Base-by-base conservation (phyloP, 2,797 vertebrate genomes). In the Gephyroberyx darwinii region DNA sequence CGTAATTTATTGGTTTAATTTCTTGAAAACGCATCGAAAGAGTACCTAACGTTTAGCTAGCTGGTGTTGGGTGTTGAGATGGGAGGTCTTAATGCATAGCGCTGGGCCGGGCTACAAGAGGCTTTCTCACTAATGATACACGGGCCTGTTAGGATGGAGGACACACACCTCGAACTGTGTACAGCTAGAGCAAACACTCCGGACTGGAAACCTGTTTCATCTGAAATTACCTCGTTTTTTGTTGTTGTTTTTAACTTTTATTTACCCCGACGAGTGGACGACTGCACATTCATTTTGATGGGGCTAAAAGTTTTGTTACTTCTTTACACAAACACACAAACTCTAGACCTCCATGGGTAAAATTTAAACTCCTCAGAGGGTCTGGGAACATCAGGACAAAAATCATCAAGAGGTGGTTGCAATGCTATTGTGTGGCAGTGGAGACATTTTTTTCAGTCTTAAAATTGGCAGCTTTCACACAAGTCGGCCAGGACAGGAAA, bases 51-150 rank as follows among this genome's bases (percentile, higher is more conserved):
- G 56, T 22, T 65, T 63, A n/a, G 86, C 77, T 89, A 83, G 86
- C 88, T 80, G 54, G 81, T 66, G 75, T 74, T 50, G 33, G 37
- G 71, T 54, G 75, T 48, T 16, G 69, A 48, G 66, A 77, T 78
- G 83, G 43, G 35, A 64, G 54, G 56, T 54, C 53, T 54, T 47
- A 47, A 47, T 41, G 9, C 20, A 20, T 10, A 22, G 22, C 20
- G 20, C 51, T 52, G 53, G 88, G 88, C 78, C 78, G 82, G 75
- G 77, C 87, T 85, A 82, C 83, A 62, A 19, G 66, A 65, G 52
- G 78, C 74, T 86, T 66, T 75, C 70, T 69, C 60, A 35, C 30
- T 8, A 31, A 30, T 54, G 53, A 54, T 54, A 30, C 1, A 30
- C 13, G 51, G 16, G 10, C 22, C 20, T 22, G 12, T 3, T 22